Base-by-base conservation (phyloP, 2,113 vertebrate species). In the Larimichthys polyactis region DNA sequence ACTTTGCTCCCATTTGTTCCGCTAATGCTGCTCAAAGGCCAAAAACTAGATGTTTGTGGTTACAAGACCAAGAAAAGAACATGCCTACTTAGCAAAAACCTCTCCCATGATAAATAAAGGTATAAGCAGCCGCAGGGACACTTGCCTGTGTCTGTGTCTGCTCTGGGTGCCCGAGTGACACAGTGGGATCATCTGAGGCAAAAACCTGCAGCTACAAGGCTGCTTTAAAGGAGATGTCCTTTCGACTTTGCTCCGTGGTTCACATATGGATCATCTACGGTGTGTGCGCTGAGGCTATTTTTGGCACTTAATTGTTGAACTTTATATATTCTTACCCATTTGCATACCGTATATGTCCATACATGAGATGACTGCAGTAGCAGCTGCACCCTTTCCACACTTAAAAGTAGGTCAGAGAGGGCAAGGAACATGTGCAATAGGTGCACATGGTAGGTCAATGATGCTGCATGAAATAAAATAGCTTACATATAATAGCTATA, bases 1-100 rank as follows among this genome's bases (percentile, higher is more conserved):
- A 57, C 69, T 90, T 90, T 88, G 55, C 81, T 81, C 79, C 68
- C 88, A 88, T 89, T 91, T 87, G 67, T 89, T 88, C 79, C n/a
- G 22, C 82, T 92, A 78, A 82, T 81, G 78, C 64, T 73, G 80
- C 75, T 85, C 79, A 78, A 75, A 86, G 89, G 75, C 66, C 75
- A 71, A 78, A 77, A 68, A 75, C 69, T 40, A 48, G 71, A 88
- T 40, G 40, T 55, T 17, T 65, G 81, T 12, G 59, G 82, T 82
- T 32, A 19, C 46, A 46, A 67, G 64, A 87, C 60, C 63, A 78
- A 70, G 68, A 75, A 85, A 72, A 80, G 57, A 85, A 83, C 70
- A 77, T 78, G 85, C 65, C 68, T 11, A 24, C 66, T 79, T 79
- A 63, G 76, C 75, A 80, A 81, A 81, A 91, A 85, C 2, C 57